Evolutionary conservation across 2,797 vertebrate genomes (phyloP).

Genomic region (Anguilla megastoma): DNA sequence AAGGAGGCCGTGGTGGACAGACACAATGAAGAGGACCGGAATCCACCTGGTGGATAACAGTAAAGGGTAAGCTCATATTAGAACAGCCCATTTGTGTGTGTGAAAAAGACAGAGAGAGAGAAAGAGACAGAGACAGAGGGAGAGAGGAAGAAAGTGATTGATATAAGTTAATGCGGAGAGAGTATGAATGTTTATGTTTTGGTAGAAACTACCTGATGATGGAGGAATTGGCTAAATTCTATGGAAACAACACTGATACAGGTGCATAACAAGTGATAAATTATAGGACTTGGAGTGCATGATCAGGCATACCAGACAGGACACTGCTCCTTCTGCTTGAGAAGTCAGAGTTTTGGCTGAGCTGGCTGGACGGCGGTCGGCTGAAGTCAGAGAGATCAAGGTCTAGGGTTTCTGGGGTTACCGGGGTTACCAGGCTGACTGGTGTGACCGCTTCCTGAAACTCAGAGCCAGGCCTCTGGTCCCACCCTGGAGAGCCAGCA

Average conservation of each 20-base stretch:
- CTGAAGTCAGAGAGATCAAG: conserved; percentile 52
- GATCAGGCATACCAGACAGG: conserved; percentile 44
- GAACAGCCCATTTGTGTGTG: neutral
- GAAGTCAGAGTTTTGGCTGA: conserved; percentile 57
- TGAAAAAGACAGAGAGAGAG: neutral
- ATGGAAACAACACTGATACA: conserved; percentile 4
- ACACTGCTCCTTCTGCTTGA: conserved; percentile 50
- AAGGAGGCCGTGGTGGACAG: conserved; percentile 24
- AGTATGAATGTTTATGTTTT: neutral
- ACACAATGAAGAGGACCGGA: conserved; percentile 42
- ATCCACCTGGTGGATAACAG: conserved; percentile 43
- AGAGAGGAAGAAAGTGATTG: conserved; percentile 31
- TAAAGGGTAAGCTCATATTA: neutral
- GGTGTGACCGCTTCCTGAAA: conserved; percentile 22
- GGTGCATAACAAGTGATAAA: neutral
- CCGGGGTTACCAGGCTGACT: neutral
- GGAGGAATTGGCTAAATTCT: neutral
- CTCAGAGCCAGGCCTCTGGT: neutral
- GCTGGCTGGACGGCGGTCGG: conserved; percentile 48
- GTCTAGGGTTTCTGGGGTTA: neutral
- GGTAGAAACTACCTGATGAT: neutral
- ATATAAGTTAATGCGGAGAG: neutral
- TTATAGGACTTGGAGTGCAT: neutral
- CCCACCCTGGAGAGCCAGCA: neutral
- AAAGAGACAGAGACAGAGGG: neutral